Evolutionary conservation across 2,888 invertebrate genomes (phyloP).

Genomic region (Orgyia antiqua): DNA sequence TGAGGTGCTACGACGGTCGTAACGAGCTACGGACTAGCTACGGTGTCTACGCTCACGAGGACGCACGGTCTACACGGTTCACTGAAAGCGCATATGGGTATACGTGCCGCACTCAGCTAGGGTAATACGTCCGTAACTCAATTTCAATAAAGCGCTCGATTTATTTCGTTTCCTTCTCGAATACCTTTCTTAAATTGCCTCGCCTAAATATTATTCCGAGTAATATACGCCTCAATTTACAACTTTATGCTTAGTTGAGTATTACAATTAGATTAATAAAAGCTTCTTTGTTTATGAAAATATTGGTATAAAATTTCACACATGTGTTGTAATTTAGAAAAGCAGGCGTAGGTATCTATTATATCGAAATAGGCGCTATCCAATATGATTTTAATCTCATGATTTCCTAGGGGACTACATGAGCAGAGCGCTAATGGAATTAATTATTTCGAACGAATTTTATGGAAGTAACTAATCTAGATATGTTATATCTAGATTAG

Average conservation of each 20-base stretch:
- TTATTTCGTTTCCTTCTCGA: conserved; percentile 37
- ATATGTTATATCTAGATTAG: too few relatives aligned
- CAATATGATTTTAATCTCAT: conserved; percentile 22
- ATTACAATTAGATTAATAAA: conserved; percentile 3
- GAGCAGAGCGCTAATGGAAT: conserved; percentile 19
- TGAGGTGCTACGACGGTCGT: conserved; percentile 42
- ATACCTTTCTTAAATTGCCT: conserved; percentile 28
- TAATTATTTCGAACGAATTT: too few relatives aligned
- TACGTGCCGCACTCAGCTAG: conserved; percentile 16
- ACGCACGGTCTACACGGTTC: conserved; percentile 32
- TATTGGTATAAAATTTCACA: conserved; percentile 6
- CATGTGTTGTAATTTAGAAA: conserved; percentile 10
- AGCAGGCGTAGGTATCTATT: conserved; percentile 10
- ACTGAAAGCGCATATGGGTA: conserved; percentile 27
- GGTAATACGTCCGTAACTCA: conserved; percentile 38
- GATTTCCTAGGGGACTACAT: conserved; percentile 12
- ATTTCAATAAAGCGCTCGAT: conserved; percentile 45
- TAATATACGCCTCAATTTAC: conserved; percentile 1
- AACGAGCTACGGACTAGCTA: too few relatives aligned
- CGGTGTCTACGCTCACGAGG: conserved; percentile 32
- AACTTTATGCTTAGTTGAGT: conserved; percentile 3
- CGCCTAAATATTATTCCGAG: conserved; percentile 29
- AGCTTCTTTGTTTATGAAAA: too few relatives aligned
- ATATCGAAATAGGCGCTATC: conserved; percentile 17
- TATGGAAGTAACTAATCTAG: too few relatives aligned